Conservation (phyloP, 2,888 invertebrate genomes). For the Scotopteryx bipunctaria region DNA sequence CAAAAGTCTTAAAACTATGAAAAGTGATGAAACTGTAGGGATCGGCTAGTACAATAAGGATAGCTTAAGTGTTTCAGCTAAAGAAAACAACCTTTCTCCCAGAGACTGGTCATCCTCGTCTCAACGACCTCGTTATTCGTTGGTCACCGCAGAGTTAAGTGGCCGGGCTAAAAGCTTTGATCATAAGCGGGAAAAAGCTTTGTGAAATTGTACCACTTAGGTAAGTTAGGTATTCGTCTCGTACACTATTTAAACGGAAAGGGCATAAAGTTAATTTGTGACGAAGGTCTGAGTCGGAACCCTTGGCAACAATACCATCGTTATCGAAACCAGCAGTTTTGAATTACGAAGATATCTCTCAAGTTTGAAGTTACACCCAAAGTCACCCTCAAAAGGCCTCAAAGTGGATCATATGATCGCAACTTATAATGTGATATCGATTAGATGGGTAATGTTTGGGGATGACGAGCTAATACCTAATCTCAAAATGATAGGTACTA, state of each 20-base stretch:
- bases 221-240: no score
- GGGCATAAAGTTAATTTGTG: slow-evolving; percentile 3
- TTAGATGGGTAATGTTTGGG: no score
- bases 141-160: slow-evolving; percentile 33
- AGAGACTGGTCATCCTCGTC: no score
- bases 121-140: slow-evolving; percentile 50
- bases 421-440: no score
- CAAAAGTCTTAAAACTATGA: no score
- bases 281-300: neutral
- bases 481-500: no score
- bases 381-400: neutral
- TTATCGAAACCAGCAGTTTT: slow-evolving; percentile 5
- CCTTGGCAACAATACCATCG: neutral
- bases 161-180: slow-evolving; percentile 40
- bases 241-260: neutral
- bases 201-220: slow-evolving; percentile 8
- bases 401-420: no score
- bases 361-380: neutral
- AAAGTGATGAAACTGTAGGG: no score
- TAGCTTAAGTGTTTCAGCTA: no score
- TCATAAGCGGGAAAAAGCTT: slow-evolving; percentile 27
- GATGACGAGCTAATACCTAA: no score
- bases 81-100: no score
- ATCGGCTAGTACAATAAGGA: no score
- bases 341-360: neutral